phyloP scores from a whole-genome alignment of 2,888 invertebrate genomes.

The Argyresthia albistria region DNA sequence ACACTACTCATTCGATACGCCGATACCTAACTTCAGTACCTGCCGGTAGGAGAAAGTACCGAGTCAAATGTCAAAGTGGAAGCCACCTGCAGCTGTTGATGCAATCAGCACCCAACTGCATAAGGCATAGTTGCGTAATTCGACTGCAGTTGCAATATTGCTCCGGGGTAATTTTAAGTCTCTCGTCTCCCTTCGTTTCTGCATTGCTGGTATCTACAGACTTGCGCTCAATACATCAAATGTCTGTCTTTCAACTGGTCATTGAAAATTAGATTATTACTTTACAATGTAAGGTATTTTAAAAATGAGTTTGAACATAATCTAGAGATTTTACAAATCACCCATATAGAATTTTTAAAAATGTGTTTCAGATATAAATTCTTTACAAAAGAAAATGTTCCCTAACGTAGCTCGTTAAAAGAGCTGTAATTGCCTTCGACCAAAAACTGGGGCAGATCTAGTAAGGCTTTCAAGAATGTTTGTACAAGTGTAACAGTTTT shows the following conservation, averaged over 20 bases:
- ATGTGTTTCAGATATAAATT: too few species aligned
- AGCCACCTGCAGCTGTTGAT: conserved; percentile 6
- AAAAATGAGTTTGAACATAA: too few species aligned
- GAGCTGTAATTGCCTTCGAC: neutral
- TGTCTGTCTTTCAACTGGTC: too few species aligned
- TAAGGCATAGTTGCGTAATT: neutral
- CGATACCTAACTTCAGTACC: neutral
- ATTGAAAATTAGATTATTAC: too few species aligned
- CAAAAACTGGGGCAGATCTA: neutral
- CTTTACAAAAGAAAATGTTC: too few species aligned
- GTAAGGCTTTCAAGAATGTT: conserved; percentile 16
- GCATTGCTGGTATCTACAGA: neutral
- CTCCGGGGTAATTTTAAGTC: neutral
- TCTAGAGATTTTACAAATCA: too few species aligned
- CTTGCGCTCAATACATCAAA: too few species aligned
- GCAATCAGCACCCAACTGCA: neutral
- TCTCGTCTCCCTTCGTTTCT: neutral
- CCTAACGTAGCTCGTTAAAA: neutral
- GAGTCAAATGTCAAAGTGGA: conserved; percentile 10
- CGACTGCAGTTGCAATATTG: neutral
- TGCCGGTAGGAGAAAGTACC: neutral
- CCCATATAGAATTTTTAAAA: too few species aligned
- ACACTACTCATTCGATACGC: neutral
- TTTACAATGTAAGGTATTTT: too few species aligned
- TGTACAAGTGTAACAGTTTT: conserved; percentile 36